These are phyloP conservation scores for Hipparchia sbordonii DNA, from an alignment of 2,888 invertebrate species.

Conservation along the genomic window DNA sequence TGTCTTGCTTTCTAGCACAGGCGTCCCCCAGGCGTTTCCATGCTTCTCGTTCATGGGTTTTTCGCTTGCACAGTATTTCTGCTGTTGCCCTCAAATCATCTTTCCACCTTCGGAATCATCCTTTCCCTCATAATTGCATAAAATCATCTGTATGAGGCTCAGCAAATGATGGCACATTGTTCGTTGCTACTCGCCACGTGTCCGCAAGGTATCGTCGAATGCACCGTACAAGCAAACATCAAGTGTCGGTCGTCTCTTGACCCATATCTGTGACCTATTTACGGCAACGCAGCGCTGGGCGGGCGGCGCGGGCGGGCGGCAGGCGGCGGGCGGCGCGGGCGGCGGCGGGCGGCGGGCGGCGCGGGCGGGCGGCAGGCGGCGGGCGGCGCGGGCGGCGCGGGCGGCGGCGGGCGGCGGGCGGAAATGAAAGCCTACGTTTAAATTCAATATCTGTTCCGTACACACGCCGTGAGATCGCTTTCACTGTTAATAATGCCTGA, in stretches of 20 bases:
- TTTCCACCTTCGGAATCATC: no score
- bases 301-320: neutral
- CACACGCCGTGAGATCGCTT: constrained; percentile 9
- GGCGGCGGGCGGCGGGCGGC: neutral
- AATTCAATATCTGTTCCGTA: constrained; percentile 19
- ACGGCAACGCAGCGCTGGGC: constrained; percentile 1
- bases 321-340: neutral
- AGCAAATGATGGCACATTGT: no score
- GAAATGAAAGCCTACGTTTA: constrained; percentile 21
- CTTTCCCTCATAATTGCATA: neutral
- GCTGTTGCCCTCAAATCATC: no score
- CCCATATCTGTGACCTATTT: constrained; percentile 31
- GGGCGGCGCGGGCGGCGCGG: neutral
- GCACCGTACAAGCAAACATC: constrained; percentile 8
- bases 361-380: neutral
- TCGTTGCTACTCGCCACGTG: neutral
- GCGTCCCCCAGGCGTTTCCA: no score
- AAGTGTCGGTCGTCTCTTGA: constrained; percentile 20
- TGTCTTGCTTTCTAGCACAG: no score
- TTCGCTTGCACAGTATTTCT: no score
- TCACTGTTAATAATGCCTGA: constrained; percentile 13
- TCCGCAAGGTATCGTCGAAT: neutral
- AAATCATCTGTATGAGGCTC: no score
- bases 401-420: neutral
- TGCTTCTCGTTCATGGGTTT: no score